Evolutionary conservation across 2,888 invertebrate genomes (phyloP), one percentile per base, ranked within the genome.

Genomic region (Clostera curtula): DNA sequence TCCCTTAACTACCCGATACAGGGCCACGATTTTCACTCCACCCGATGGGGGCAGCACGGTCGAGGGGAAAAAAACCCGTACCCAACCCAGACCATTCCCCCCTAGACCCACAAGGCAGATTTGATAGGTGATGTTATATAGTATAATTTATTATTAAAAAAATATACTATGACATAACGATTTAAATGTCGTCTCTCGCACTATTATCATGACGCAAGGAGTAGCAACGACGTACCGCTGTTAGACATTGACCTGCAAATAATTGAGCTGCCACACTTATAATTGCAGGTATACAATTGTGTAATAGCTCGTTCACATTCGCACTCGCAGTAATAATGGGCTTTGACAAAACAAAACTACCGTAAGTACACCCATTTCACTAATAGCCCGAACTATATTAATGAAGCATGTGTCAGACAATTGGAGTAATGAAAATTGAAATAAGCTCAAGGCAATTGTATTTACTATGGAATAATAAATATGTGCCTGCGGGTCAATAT

Each of bases 201-300:
- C n/a, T n/a, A n/a, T 38, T 30, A 35, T 36, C 16, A 27, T 57
- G 48, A 46, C 36, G 53, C 43, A 58, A 55, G 40, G 31, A 29
- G 36, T 34, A 49, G 48, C 47, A 55, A 49, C 49, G 50, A 34
- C 51, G 51, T 47, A 18, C 42, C 51, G 51, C 40, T 34, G 34
- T 44, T 47, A 61, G 64, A 62, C 70, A 69, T 71, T 70, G 70
- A 70, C 69, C 70, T 64, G 53, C 59, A 69, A 69, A 61, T 42
- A 43, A 55, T 50, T 51, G 58, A 62, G 64, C 55, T 66, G 56
- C 63, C 59, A 56, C 62, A 53, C 38, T 52, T 51, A 56, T 54
- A 43, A 39, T 38, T 40, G 31, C 25, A 10, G 19, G 13, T 19
- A 19, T 6, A 13, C 10, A n/a, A 41, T 59, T 58, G 54, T 32